phyloP scores from a whole-genome alignment of 2,888 invertebrate genomes.

The Caenorhabditis zanzibari region DNA sequence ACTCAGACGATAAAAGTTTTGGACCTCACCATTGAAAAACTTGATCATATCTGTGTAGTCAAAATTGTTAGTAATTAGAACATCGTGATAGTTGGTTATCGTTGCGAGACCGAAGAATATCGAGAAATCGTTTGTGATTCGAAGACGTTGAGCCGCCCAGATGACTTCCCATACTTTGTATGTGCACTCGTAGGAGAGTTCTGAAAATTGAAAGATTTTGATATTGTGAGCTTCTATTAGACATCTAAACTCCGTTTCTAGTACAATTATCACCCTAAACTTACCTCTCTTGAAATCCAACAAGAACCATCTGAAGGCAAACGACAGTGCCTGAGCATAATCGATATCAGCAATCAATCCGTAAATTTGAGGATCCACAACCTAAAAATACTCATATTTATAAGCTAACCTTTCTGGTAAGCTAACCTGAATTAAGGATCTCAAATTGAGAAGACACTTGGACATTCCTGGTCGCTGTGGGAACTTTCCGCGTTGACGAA shows the following conservation, averaged over 20 bases:
- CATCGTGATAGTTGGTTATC: slow-evolving; percentile 92
- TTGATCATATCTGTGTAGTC: slow-evolving; percentile 98
- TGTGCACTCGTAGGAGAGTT: slow-evolving; percentile 93
- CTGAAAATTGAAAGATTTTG: slow-evolving; percentile 85
- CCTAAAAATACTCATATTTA: slow-evolving; percentile 83
- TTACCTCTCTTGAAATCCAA: slow-evolving; percentile 93
- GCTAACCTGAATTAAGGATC: slow-evolving; percentile 86
- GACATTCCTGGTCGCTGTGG: slow-evolving; percentile 96
- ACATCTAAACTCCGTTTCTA: neutral
- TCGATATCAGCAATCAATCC: slow-evolving; percentile 91
- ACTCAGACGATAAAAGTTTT: too few species aligned
- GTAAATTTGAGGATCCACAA: slow-evolving; percentile 75
- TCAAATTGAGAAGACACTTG: slow-evolving; percentile 95
- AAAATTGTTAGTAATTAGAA: slow-evolving; percentile 96
- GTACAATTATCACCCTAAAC: neutral
- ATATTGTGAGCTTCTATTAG: too few species aligned
- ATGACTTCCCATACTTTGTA: slow-evolving; percentile 96
- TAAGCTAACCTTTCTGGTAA: too few species aligned
- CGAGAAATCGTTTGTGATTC: slow-evolving; percentile 93
- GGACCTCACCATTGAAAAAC: slow-evolving; percentile 92
- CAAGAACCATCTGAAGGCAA: slow-evolving; percentile 97
- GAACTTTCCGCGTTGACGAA: slow-evolving; percentile 93
- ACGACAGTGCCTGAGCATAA: slow-evolving; percentile 94
- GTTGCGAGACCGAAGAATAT: slow-evolving; percentile 94
- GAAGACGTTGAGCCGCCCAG: slow-evolving; percentile 92